Percentiles rank a stretch among this genome's conserved stretches.
Evolutionary conservation across 2,888 invertebrate species (phyloP).

Genomic region (Leptura quadrifasciata): DNA sequence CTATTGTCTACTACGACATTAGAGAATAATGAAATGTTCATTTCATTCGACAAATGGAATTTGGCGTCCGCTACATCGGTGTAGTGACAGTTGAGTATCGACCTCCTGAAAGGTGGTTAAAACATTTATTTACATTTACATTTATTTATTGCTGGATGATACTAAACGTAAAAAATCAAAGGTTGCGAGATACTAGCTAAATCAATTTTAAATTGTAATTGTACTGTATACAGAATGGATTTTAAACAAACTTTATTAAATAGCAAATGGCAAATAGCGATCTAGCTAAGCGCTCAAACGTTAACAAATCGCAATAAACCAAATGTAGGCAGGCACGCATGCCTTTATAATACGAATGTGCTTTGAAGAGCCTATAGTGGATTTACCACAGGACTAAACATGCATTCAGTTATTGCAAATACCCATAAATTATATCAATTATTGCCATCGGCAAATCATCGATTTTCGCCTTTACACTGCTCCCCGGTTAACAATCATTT

Average conservation of each 20-base stretch:
- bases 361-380: background rate
- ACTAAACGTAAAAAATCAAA: too few relatives aligned
- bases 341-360: background rate
- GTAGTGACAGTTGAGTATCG: too few relatives aligned
- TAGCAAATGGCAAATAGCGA: background rate
- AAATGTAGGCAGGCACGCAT: background rate
- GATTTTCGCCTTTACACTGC: slow-evolving; percentile 50
- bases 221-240: too few relatives aligned
- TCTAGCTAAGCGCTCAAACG: background rate
- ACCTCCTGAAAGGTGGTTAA: too few relatives aligned
- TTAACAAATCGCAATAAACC: slow-evolving; percentile 7
- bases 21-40: too few relatives aligned
- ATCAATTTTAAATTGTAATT: too few relatives aligned
- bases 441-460: slow-evolving; percentile 58
- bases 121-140: too few relatives aligned
- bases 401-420: slow-evolving; percentile 42
- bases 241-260: background rate
- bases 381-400: slow-evolving; percentile 12
- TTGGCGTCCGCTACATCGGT: too few relatives aligned
- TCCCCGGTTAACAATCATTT: slow-evolving; percentile 26
- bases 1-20: too few relatives aligned
- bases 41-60: too few relatives aligned
- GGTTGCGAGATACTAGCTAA: too few relatives aligned
- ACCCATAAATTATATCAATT: slow-evolving; percentile 53
- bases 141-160: too few relatives aligned